Percentiles rank a stretch among this genome's conserved stretches.
Conservation (phyloP, 2,797 vertebrate species). For the Oreortyx pictus region DNA sequence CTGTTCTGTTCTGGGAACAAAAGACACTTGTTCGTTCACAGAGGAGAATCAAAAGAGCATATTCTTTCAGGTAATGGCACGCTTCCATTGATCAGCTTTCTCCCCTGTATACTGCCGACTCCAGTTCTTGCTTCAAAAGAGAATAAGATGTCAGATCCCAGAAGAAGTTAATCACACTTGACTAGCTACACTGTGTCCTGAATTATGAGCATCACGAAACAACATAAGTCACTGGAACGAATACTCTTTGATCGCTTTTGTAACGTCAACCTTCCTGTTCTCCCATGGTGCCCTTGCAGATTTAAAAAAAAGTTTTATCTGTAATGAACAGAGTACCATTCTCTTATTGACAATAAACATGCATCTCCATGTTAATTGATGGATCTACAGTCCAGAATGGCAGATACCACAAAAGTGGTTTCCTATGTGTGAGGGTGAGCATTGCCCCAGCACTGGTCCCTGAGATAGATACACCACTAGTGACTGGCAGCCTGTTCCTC, state of each 20-base stretch:
- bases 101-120: not conserved
- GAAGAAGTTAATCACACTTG: slow-evolving; percentile 37
- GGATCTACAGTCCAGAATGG: not conserved
- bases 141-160: slow-evolving; percentile 1
- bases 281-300: not conserved
- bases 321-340: not conserved
- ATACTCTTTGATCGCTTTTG: slow-evolving; percentile 31
- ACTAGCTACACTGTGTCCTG: not conserved
- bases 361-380: not conserved
- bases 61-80: slow-evolving; percentile 41
- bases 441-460: not conserved
- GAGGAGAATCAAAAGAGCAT: slow-evolving; percentile 34
- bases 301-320: slow-evolving; percentile 26
- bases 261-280: not conserved
- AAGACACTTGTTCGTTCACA: slow-evolving; percentile 18
- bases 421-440: not conserved
- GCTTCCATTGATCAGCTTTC: not conserved
- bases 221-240: slow-evolving; percentile 1
- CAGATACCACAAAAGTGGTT: not conserved
- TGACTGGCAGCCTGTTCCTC: not conserved
- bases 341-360: slow-evolving; percentile 1
- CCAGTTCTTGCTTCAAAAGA: not conserved
- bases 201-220: slow-evolving; percentile 18
- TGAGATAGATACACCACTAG: not conserved
- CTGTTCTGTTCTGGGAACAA: slow-evolving; percentile 22